phyloP scores from a whole-genome alignment of 2,797 vertebrate genomes.

The Hypotaenidia okinawae region DNA sequence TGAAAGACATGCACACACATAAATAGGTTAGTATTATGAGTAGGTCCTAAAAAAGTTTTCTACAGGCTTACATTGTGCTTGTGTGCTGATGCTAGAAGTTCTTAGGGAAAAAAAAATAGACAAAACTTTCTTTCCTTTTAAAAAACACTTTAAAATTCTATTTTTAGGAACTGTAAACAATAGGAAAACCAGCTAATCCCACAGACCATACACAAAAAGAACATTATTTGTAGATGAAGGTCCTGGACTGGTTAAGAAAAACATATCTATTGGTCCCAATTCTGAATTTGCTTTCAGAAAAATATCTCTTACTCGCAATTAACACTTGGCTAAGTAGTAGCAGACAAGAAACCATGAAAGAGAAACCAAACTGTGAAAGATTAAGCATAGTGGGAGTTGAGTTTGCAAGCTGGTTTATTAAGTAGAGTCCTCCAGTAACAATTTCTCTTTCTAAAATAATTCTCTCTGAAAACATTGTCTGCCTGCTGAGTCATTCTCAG shows the following conservation, averaged over 20 bases:
- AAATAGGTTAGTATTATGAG: background rate
- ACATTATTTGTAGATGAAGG: background rate
- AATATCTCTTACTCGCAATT: background rate
- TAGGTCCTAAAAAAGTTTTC: background rate
- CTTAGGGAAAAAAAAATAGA: background rate
- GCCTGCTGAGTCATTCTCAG: background rate
- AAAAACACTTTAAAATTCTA: background rate
- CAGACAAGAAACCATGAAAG: background rate
- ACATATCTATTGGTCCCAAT: rapidly evolving
- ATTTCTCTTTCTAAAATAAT: background rate
- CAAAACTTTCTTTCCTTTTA: background rate
- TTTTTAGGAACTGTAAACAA: background rate
- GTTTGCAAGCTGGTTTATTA: background rate
- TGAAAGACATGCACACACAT: background rate
- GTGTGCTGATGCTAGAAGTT: background rate
- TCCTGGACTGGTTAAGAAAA: background rate
- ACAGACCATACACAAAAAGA: background rate
- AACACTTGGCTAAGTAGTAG: background rate
- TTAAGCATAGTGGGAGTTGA: background rate
- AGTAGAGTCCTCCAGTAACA: background rate
- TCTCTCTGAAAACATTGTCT: background rate
- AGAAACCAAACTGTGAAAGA: background rate
- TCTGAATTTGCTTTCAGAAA: background rate
- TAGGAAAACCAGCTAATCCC: background rate
- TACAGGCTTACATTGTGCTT: background rate